Evolutionary conservation across 2,113 vertebrate genomes (phyloP), one percentile per base, ranked within the genome.

Genomic region (Delphinapterus leucas): DNA sequence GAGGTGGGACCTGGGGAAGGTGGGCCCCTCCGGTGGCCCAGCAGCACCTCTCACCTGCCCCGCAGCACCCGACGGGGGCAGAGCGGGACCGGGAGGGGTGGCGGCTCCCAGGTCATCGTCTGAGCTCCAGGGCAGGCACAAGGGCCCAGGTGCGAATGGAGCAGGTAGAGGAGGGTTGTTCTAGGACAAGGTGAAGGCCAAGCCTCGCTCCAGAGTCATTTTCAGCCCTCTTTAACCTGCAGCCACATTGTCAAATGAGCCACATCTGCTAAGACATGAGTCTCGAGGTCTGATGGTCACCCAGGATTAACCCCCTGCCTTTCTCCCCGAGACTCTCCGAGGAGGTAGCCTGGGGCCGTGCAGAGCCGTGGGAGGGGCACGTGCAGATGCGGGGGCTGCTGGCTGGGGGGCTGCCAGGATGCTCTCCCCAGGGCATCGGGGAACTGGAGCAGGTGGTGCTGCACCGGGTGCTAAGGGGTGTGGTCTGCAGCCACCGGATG

Each of bases 1-100:
- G 25, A 12, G n/a, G 4, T 17, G 36, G n/a, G n/a, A 20, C 38
- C 3, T 0, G 1, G 65, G 84, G 38, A 17, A 21, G 0, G 0
- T 4, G 14, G 8, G 17, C 41, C 63, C 74, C 10, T 68, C 33
- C 26, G 0, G 9, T 8, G 1, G n/a, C 28, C 28, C 79, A 49
- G 38, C 88, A 8, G 5, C 25, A 31, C 26, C 36, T 80, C 17
- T 41, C 17, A 28, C 63, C 60, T 3, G 1, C 65, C 31, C 38
- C 12, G 8, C 12, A 9, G 49, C 2, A 0, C 55, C 70, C 31
- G 5, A 20, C 3, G 38, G 3, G 5, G 49, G 36, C 67, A 9
- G 28, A 71, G 49, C 1, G 0, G 49, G 17, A 21, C 26, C 67
- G 31, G 36, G 53, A 73, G 0, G 11, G 18, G 18, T 33, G 18